Conservation (phyloP, 1,140 invertebrate species). For the Drosophila nannoptera region DNA sequence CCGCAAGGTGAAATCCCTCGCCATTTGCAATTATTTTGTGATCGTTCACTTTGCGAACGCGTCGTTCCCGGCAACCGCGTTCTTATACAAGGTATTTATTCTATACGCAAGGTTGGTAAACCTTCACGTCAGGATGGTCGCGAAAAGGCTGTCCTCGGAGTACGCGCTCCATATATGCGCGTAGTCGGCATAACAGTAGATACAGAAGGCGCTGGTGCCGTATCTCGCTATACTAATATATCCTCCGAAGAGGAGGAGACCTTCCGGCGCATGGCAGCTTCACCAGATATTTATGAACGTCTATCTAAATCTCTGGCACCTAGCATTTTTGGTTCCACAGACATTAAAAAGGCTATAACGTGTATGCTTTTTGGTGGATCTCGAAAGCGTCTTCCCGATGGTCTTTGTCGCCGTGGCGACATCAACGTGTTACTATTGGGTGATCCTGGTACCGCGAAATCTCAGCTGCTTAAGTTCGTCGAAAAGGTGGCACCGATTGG, state of each 20-base stretch:
- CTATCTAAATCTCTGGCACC: conserved; percentile 96
- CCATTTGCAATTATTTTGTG: conserved; percentile 96
- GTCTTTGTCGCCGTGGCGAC: conserved; percentile 95
- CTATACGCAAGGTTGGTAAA: conserved; percentile 93
- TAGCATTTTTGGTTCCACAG: conserved; percentile 95
- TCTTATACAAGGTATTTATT: conserved; percentile 96
- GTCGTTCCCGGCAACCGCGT: conserved; percentile 98
- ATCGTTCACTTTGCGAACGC: conserved; percentile 95
- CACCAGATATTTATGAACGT: conserved; percentile 93
- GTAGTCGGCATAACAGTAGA: conserved; percentile 95
- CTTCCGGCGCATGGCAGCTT: conserved; percentile 91
- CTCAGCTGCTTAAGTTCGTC: conserved; percentile 98
- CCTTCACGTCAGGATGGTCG: conserved; percentile 82
- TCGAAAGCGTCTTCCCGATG: conserved; percentile 95
- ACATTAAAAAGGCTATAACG: conserved; percentile 99
- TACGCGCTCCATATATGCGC: conserved; percentile 95
- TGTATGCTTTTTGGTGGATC: conserved; percentile 97
- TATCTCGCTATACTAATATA: conserved; percentile 80
- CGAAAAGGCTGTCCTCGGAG: conserved; percentile 94
- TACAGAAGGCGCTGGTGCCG: conserved; percentile 87
- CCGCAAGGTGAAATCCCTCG: conserved; percentile 99
- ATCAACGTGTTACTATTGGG: conserved; percentile 97
- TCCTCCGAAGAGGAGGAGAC: conserved; percentile 94
- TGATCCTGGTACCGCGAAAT: conserved; percentile 99
- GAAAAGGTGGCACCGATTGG: conserved; percentile 97